Conservation (phyloP, 2,888 invertebrate species). For the Leucania comma region DNA sequence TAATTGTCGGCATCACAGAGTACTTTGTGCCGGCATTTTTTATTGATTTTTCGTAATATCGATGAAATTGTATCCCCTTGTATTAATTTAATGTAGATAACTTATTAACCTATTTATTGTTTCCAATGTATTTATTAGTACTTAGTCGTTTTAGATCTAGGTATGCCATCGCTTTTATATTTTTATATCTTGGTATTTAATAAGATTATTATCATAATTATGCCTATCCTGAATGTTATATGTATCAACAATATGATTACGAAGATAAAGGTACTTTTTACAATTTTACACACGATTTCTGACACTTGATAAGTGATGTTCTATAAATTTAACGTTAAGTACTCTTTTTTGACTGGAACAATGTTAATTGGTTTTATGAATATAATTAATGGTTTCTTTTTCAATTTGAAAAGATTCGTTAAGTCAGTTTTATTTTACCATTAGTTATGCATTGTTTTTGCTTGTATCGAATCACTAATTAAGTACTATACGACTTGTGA, state of each 20-base stretch:
- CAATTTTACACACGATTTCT: neutral
- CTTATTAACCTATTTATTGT: neutral
- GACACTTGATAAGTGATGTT: neutral
- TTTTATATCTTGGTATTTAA: conserved; percentile 30
- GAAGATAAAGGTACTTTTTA: conserved; percentile 15
- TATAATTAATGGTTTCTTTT: neutral
- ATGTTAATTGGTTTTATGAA: neutral
- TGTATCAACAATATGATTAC: conserved; percentile 17
- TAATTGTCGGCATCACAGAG: neutral
- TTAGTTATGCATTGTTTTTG: neutral
- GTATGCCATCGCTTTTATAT: neutral
- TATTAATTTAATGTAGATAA: neutral
- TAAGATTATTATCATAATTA: conserved; percentile 40
- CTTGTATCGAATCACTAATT: conserved; percentile 17
- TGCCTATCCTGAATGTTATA: conserved; percentile 11
- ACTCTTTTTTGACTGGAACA: neutral
- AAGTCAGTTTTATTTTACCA: neutral
- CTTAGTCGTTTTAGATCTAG: conserved; percentile 1
- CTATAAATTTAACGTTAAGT: neutral
- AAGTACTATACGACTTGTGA: conserved; percentile 12
- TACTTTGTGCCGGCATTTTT: too few species aligned
- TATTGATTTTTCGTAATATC: conserved; percentile 5
- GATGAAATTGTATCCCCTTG: neutral
- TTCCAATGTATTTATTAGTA: too few species aligned
- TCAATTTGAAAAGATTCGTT: neutral